Conservation (phyloP, 2,888 invertebrate genomes). For the Amphipoea oculea region DNA sequence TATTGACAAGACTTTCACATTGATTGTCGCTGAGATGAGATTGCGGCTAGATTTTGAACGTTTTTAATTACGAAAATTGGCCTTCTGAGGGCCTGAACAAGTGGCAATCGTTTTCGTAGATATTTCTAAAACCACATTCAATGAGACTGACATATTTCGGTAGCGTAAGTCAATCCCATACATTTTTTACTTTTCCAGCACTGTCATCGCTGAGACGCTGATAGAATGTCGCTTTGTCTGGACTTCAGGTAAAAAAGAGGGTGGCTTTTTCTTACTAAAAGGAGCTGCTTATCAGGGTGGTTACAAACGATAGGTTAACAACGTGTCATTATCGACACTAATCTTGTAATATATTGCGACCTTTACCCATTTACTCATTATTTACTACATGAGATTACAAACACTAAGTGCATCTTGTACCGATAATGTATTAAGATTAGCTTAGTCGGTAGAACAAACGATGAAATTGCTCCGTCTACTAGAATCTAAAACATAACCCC, state of each 20-base stretch:
- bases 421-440: conserved; percentile 5
- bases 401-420: neutral
- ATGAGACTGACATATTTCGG: neutral
- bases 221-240: neutral
- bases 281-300: neutral
- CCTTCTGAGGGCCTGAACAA: neutral
- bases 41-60: too few relatives aligned
- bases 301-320: neutral
- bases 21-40: too few relatives aligned
- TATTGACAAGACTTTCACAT: too few relatives aligned
- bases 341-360: conserved; percentile 4
- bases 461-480: neutral
- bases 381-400: conserved; percentile 16
- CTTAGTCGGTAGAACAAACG: neutral
- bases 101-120: neutral
- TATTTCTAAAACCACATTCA: neutral
- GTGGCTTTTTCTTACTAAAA: neutral
- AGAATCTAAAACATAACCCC: neutral
- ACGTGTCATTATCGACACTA: neutral
- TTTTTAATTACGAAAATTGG: too few relatives aligned
- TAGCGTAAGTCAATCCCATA: neutral
- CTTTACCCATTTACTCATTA: conserved; percentile 11
- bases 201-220: neutral
- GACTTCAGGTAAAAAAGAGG: neutral
- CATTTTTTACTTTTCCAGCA: neutral